Percentiles rank a stretch among this genome's conserved stretches.
Evolutionary conservation across 1,140 invertebrate species (phyloP).

Genomic region (Hycleus cichorii): DNA sequence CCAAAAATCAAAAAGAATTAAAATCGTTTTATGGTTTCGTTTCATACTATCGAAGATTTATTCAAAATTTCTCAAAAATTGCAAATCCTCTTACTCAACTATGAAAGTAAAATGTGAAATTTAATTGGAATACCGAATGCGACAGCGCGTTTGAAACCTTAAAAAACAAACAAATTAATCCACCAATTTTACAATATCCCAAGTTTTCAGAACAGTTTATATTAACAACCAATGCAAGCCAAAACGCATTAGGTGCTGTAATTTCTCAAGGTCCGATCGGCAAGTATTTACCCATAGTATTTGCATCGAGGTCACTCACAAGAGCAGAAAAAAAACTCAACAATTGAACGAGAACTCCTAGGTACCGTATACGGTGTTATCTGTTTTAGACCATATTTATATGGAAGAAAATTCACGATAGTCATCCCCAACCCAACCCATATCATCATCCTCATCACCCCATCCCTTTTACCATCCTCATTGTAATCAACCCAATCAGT

Average conservation of each 20-base stretch:
- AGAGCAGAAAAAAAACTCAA: not conserved
- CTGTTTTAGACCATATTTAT: too few species aligned
- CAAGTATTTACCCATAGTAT: not conserved
- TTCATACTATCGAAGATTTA: conserved; percentile 34
- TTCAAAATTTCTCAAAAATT: conserved; percentile 29
- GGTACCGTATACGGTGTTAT: too few species aligned
- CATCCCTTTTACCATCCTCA: too few species aligned
- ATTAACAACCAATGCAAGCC: conserved; percentile 1
- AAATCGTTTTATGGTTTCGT: conserved; percentile 40
- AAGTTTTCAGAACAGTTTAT: not conserved
- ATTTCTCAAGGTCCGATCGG: not conserved
- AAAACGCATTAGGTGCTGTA: not conserved
- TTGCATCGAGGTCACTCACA: not conserved
- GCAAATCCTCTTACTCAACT: conserved; percentile 31
- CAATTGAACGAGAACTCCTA: too few species aligned
- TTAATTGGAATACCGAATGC: conserved; percentile 22
- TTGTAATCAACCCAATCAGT: too few species aligned
- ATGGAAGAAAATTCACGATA: too few species aligned
- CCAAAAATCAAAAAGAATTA: conserved; percentile 17
- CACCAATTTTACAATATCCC: not conserved
- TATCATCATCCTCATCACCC: too few species aligned
- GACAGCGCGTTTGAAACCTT: conserved; percentile 21
- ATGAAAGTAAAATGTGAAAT: conserved; percentile 28
- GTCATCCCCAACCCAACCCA: too few species aligned
- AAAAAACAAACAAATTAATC: conserved; percentile 30